Evolutionary conservation across 2,113 vertebrate species (phyloP), one percentile per base, ranked within the genome.

Genomic region (Pygoscelis antarcticus): DNA sequence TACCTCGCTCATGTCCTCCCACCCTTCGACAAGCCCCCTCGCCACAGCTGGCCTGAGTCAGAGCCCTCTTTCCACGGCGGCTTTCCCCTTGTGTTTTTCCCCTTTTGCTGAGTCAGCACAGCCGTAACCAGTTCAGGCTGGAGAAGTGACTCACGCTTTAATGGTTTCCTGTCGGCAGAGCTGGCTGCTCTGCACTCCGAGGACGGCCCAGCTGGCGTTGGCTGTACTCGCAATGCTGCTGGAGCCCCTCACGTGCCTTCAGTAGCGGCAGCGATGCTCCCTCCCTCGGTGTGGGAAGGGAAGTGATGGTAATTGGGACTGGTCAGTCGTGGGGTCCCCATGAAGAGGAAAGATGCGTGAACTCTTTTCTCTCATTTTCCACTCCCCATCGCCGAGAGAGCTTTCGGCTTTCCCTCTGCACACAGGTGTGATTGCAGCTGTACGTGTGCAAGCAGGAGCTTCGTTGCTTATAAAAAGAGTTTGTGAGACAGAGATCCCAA

Each of bases 81-180:
- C 61, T 38, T 71, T 76, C 66, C 83, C 70, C 54, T 20, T 34
- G 76, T 11, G 26, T 16, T 89, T 70, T 93, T 32, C 83, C 87
- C 60, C 7, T 81, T 93, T 30, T 97, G 98, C 97, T 87, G 96
- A 97, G 93, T 98, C 98, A 98, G 97, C 97, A 26, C 1, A 1
- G 66, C 91, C 21, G 5, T 97, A 95, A 97, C 95, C 92, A 94
- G 93, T 77, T 94, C 96, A 84, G 34, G 71, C 97, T 95, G 95
- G 93, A 87, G 54, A 38, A 84, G 78, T 98, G 97, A 98, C 79
- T 98, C 97, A 97, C 5, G 0, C 76, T 27, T 42, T 86, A 97
- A 96, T 96, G 96, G 97, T 96, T 85, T 90, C 81, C 95, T 94
- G 92, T 81, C 44, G 8, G 90, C n/a, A 17, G 17, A 58, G 91